A percentile compares a stretch with the other conserved stretches of the same genome.
These are phyloP conservation scores for Abramis brama DNA, from an alignment of 2,113 vertebrate genomes.

Conservation along the genomic window DNA sequence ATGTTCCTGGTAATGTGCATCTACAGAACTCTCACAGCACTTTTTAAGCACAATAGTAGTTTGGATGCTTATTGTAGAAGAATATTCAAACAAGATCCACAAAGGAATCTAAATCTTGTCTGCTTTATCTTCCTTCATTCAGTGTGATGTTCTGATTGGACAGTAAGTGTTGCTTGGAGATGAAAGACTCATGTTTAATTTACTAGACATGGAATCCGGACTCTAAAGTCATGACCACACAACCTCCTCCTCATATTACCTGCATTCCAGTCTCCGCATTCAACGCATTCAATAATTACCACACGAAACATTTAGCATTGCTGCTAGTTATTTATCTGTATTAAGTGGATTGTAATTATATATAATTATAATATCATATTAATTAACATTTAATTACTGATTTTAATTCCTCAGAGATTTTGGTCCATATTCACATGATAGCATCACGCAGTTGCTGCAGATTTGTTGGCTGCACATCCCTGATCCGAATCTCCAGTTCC, in stretches of 20 bases:
- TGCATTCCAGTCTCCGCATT: background rate
- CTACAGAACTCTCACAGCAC: conserved; percentile 17
- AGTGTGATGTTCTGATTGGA: background rate
- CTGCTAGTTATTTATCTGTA: too few relatives aligned
- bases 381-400: too few relatives aligned
- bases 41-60: background rate
- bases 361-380: too few relatives aligned
- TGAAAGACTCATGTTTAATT: background rate
- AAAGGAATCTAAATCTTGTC: background rate
- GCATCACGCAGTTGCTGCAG: too few relatives aligned
- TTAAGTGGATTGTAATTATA: too few relatives aligned
- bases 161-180: background rate
- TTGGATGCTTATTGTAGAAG: background rate
- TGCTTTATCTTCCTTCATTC: background rate
- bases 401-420: too few relatives aligned
- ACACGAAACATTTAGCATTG: too few relatives aligned
- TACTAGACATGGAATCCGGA: background rate
- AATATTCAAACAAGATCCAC: background rate
- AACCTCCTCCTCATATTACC: background rate
- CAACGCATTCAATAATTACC: background rate
- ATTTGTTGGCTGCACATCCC: too few relatives aligned
- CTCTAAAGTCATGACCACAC: background rate
- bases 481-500: too few relatives aligned
- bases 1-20: background rate
- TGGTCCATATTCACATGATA: too few relatives aligned